These are phyloP conservation scores for Oscheius onirici DNA, from an alignment of 2,888 invertebrate genomes.

Conservation along the genomic window DNA sequence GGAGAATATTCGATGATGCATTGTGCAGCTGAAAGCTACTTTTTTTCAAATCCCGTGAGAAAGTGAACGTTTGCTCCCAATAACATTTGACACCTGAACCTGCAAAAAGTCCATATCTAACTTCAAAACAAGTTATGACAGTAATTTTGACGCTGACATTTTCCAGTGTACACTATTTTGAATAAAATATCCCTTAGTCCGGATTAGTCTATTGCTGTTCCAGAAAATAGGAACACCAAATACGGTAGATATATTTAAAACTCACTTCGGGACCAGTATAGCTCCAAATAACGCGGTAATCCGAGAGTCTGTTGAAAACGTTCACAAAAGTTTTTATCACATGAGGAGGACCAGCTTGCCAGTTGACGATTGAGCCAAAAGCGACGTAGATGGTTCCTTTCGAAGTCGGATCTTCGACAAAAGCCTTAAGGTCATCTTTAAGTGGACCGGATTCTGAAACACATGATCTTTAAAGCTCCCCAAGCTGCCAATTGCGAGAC, in stretches of 20 bases:
- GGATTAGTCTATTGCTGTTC: neutral
- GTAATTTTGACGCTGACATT: too few relatives aligned
- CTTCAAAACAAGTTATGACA: too few relatives aligned
- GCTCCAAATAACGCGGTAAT: constrained; percentile 60
- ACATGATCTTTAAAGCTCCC: too few relatives aligned
- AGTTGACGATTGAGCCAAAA: constrained; percentile 55
- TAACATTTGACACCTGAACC: too few relatives aligned
- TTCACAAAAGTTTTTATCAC: constrained; percentile 45
- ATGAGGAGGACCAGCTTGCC: constrained; percentile 50
- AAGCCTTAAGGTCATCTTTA: neutral
- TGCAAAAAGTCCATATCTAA: too few relatives aligned
- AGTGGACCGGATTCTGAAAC: neutral
- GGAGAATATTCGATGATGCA: constrained; percentile 36
- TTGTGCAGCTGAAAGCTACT: constrained; percentile 9
- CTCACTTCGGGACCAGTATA: constrained; percentile 45
- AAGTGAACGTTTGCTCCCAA: too few relatives aligned
- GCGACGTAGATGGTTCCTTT: constrained; percentile 62
- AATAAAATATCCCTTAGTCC: too few relatives aligned
- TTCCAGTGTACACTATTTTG: too few relatives aligned
- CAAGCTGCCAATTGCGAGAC: too few relatives aligned
- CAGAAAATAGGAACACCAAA: too few relatives aligned
- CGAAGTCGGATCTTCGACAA: constrained; percentile 53
- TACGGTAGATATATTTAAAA: neutral
- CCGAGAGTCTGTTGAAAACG: constrained; percentile 47
- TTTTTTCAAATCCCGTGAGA: too few relatives aligned